Evolutionary conservation across 2,888 invertebrate genomes (phyloP), one percentile per base, ranked within the genome.

Genomic region (Rhamphomyia laevipes): DNA sequence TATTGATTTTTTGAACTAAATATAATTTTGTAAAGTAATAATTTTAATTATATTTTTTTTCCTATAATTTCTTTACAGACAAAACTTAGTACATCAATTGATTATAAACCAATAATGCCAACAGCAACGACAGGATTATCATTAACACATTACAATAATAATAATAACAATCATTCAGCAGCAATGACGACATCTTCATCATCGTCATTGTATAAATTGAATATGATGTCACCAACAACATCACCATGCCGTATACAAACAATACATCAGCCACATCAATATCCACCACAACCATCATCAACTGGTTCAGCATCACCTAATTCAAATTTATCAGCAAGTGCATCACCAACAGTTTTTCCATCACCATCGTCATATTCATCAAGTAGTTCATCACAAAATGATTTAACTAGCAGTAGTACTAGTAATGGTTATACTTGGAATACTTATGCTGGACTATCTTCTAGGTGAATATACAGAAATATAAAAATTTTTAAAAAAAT

Each of bases 251-350:
- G 50, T 10, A 53, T 51, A 16, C 43, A 48, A 15, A 50, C 51
- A 12, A 46, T 52, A 17, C 49, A 47, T 30, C 54, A 54, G 37
- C 50, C 54, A 27, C 54, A 54, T 46, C 66, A 66, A 59, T 70
- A 70, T 62, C 70, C 69, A 55, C 63, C 67, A 44, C 70, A 66
- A 57, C 59, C 68, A 43, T 67, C 70, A 41, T 70, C 70, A 16
- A 67, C 68, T 15, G 69, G 69, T 46, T 69, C 69, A 21, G 63
- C 60, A 17, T 67, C 68, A 42, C 65, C 67, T 9, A 64, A 63
- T 45, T 66, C 67, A 3, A 69, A 64, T 50, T 59, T 65, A 46
- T 66, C 64, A n/a, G 65, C 67, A 47, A 63, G 66, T 9, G 61
- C 66, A 13, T 70, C 70, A 45, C 70, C 70, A 31, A 63, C 65